Evolutionary conservation across 2,888 invertebrate genomes (phyloP).

Genomic region (Trachelus tabidus): DNA sequence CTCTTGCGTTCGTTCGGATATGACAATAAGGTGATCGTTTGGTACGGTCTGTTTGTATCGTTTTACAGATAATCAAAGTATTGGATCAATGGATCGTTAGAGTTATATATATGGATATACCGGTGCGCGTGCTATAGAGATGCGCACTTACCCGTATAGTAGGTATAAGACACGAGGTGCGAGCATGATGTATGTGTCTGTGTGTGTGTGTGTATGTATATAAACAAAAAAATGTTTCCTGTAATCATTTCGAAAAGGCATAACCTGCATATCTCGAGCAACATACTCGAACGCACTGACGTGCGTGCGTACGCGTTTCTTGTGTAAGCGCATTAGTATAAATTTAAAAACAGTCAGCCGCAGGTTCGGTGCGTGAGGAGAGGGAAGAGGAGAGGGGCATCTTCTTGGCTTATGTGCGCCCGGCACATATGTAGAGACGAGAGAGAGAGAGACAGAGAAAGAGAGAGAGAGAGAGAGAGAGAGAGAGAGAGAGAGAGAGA

Average conservation of each 20-base stretch:
- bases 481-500: not conserved
- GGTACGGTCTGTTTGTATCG: not conserved
- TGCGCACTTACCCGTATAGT: not conserved
- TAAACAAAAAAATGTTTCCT: too few species aligned
- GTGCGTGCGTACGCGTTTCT: constrained; percentile 12
- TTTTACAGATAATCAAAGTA: not conserved
- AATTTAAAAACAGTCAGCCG: constrained; percentile 48
- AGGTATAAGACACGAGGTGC: too few species aligned
- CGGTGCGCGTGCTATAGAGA: not conserved
- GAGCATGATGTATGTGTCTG: too few species aligned
- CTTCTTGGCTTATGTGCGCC: constrained; percentile 14
- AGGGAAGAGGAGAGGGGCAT: constrained; percentile 19
- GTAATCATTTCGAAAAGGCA: not conserved
- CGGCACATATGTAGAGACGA: constrained; percentile 2
- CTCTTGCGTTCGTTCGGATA: not conserved
- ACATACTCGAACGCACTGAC: not conserved
- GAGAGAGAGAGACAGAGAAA: too few species aligned
- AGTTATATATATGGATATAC: not conserved
- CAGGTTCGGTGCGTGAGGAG: constrained; percentile 23
- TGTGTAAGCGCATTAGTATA: constrained; percentile 37
- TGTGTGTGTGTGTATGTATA: too few species aligned
- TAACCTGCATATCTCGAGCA: not conserved
- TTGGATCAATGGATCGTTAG: too few species aligned
- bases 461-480: not conserved
- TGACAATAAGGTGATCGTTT: not conserved